Evolutionary conservation across 2,888 invertebrate species (phyloP), one percentile per base, ranked within the genome.

Genomic region (Elysia crispata): DNA sequence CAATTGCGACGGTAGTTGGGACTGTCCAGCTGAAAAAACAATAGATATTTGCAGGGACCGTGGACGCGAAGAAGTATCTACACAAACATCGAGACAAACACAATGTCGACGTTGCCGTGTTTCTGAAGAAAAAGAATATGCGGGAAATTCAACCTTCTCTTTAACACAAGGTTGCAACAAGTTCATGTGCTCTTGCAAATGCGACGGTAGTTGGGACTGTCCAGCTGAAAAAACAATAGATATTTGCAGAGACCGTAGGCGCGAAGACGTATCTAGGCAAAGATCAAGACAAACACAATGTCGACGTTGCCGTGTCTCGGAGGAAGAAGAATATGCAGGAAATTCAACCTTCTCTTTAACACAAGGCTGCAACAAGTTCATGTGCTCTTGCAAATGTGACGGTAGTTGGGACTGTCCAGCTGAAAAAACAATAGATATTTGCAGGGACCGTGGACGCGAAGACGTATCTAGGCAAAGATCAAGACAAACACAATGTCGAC

Each of bases 161-260:
- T 81, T 87, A 49, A 83, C 82, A 8, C 81, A 87, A 64, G 87
- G 85, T 0, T 90, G 89, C 77, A 84, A 85, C 31, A 81, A 86
- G 64, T 89, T 87, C 54, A 70, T 84, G n/a, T 89, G 89, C 75
- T 73, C 74, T n/a, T 89, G 89, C 78, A 85, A 86, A 50, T 89
- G 89, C 82, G 86, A 88, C 66, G 89, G 89, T 13, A 82, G 86
- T 31, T 89, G 88, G 88, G 80, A 87, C 31, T 89, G 89, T 69
- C 88, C 87, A 1, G 86, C 84, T 23, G 83, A 84, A 33, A 83
- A 82, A n/a, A 85, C 88, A 3, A 82, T 84, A 0, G 81, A 88
- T 76, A 85, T 84, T 15, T 89, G 83, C 70, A 30, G 41, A 6
- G 41, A 41, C 41, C 41, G 41, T 41, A 41, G 41, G 11, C 41